Percentiles rank a stretch among this genome's conserved stretches.
Conservation (phyloP, 2,888 invertebrate species). For the Zygothrica quintamaculata region DNA sequence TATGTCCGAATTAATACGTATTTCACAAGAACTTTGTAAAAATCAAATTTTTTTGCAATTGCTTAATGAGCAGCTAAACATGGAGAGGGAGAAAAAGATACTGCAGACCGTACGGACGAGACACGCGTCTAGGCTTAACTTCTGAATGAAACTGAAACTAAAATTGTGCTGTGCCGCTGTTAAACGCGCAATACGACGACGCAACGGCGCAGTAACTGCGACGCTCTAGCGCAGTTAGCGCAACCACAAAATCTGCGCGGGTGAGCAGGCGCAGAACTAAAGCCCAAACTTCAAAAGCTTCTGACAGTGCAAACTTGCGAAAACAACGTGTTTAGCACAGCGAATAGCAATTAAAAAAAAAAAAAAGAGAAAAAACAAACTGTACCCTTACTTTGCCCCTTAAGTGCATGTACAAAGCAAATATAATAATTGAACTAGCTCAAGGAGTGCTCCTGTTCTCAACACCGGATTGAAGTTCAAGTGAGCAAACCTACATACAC, state of each 20-base stretch:
- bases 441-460: slow-evolving; percentile 55
- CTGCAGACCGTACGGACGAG: slow-evolving; percentile 39
- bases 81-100: too few relatives aligned
- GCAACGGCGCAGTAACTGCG: slow-evolving; percentile 36
- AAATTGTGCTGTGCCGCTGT: slow-evolving; percentile 55
- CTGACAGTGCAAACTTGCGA: slow-evolving; percentile 46
- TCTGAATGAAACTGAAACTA: slow-evolving; percentile 78
- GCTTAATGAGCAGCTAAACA: slow-evolving; percentile 44
- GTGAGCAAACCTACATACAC: slow-evolving; percentile 28
- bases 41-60: slow-evolving; percentile 67
- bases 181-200: slow-evolving; percentile 68
- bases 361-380: too few relatives aligned
- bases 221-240: slow-evolving; percentile 23
- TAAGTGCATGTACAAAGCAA: slow-evolving; percentile 44
- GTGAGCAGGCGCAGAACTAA: slow-evolving; percentile 58
- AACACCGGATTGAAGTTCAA: slow-evolving; percentile 63
- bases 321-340: slow-evolving; percentile 15
- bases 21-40: slow-evolving; percentile 78
- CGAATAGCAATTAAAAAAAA: slow-evolving; percentile 32
- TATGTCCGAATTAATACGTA: slow-evolving; percentile 29
- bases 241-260: slow-evolving; percentile 34
- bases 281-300: slow-evolving; percentile 49
- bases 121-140: slow-evolving; percentile 65
- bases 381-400: background rate
- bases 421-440: slow-evolving; percentile 63